Evolutionary conservation across 1,140 invertebrate genomes (phyloP), one percentile per base, ranked within the genome.

Genomic region (Megathymus violae): DNA sequence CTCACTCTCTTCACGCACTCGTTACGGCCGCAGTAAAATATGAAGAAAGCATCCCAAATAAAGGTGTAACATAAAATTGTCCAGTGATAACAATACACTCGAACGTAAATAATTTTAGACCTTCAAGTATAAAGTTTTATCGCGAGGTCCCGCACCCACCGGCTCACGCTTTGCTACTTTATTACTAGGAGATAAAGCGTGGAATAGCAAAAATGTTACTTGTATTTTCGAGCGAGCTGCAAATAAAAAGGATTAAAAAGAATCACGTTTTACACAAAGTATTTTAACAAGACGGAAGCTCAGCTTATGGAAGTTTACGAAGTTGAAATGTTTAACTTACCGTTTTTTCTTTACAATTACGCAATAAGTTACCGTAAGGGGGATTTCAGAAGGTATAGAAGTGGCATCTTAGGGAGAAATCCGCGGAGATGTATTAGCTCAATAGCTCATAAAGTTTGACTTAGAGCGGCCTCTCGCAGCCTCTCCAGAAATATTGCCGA

Each of bases 21-120:
- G 72, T 74, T 78, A 63, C 65, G 56, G 54, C 22, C 41, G 48
- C 66, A 67, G 56, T 75, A 75, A 75, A 78, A 75, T 71, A 67
- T 77, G 64, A 64, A 62, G 65, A 62, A 68, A 67, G 48, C 67
- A 66, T 59, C 64, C 64, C 51, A 74, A 71, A 71, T 76, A 74
- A 71, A 71, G 68, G 71, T 71, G 64, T 51, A 50, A 51, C 64
- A 54, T 71, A 67, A 75, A 75, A 27, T 62, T 41, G 50, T 27
- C 58, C 62, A 44, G 64, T 59, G 65, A 69, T 74, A 74, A 69
- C 61, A 69, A 62, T 64, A 69, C 60, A 69, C 27, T 44, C 38
- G 36, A 52, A 22, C 67, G 52, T 65, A 68, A 65, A 62, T 44
- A 60, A 60, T 60, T 60, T 60, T 48, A 60, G 44, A 60, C 44